These are phyloP conservation scores for Catalaphyllia jardinei DNA, from an alignment of 64 coral and sea anemone genomes.

Conservation along the genomic window DNA sequence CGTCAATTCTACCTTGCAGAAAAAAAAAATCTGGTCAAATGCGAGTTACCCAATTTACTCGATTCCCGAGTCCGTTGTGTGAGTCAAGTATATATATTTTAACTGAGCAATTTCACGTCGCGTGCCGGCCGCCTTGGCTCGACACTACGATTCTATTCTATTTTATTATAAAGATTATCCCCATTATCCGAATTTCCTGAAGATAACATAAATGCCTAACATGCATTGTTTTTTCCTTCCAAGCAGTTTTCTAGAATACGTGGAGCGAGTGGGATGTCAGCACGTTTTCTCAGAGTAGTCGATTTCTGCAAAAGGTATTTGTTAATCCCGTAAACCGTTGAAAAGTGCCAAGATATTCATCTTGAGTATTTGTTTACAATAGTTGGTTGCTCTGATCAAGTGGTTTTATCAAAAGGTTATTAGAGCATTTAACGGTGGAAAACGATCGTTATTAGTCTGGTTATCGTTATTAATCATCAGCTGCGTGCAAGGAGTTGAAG, in stretches of 20 bases:
- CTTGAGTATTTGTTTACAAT: slow-evolving; percentile 41
- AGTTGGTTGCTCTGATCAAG: slow-evolving; percentile 27
- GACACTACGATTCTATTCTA: not conserved
- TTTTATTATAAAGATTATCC: slow-evolving; percentile 6
- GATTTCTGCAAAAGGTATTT: not conserved
- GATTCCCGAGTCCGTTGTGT: too few relatives aligned
- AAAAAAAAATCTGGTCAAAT: too few relatives aligned
- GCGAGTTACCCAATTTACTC: too few relatives aligned
- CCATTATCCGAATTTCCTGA: slow-evolving; percentile 38
- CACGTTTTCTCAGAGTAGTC: not conserved
- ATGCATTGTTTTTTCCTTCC: not conserved
- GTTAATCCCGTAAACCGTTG: not conserved
- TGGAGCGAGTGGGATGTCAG: not conserved
- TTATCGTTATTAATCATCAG: slow-evolving; percentile 42
- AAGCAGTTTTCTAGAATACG: not conserved
- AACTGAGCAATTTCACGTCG: not conserved
- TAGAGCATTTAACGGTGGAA: slow-evolving; percentile 39
- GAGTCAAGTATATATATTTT: too few relatives aligned
- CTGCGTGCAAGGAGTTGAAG: not conserved
- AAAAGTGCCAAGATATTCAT: slow-evolving; percentile 2
- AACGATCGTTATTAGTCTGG: slow-evolving; percentile 35
- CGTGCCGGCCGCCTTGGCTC: slow-evolving; percentile 15
- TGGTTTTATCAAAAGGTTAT: slow-evolving; percentile 16
- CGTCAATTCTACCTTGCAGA: too few relatives aligned
- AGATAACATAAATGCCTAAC: slow-evolving; percentile 8